phyloP scores from a whole-genome alignment of 2,888 invertebrate genomes.

The Drosophila mayaguana region DNA sequence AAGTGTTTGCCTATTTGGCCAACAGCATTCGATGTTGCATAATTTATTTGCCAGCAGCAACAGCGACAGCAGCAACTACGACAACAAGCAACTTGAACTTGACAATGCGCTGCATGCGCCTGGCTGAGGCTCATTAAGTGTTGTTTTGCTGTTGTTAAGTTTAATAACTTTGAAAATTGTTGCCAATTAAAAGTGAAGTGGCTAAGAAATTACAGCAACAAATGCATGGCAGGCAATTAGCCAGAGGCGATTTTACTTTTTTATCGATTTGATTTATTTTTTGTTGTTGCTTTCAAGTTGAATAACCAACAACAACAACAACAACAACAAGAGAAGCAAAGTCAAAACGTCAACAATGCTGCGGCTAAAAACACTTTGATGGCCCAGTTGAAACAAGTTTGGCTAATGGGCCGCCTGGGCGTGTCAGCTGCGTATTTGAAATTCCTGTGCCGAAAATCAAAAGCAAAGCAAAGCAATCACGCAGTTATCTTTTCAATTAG shows the following conservation, averaged over 20 bases:
- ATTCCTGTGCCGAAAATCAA: conserved; percentile 52
- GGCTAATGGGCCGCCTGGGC: conserved; percentile 42
- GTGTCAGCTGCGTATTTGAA: conserved; percentile 53
- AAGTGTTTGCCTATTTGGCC: conserved; percentile 44
- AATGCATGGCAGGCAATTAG: conserved; percentile 71
- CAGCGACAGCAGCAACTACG: conserved; percentile 1
- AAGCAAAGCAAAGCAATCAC: conserved; percentile 17
- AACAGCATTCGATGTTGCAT: conserved; percentile 58
- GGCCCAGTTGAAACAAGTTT: conserved; percentile 58
- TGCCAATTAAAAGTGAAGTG: conserved; percentile 61
- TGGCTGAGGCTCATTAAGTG: conserved; percentile 55
- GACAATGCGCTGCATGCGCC: conserved; percentile 57
- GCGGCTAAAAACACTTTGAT: conserved; percentile 50
- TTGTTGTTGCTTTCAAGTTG: conserved; percentile 47
- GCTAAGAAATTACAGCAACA: conserved; percentile 51
- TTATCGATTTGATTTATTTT: conserved; percentile 11
- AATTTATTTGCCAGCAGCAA: conserved; percentile 43
- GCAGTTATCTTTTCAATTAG: conserved; percentile 47
- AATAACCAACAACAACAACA: conserved; percentile 58
- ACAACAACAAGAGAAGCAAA: not conserved
- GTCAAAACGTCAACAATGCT: conserved; percentile 34
- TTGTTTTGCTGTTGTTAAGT: conserved; percentile 58
- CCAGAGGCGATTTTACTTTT: conserved; percentile 21
- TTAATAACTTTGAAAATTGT: conserved; percentile 72
- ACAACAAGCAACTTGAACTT: conserved; percentile 70